phyloP scores from a whole-genome alignment of 2,888 invertebrate genomes.

The Dexiosoma caninum region DNA sequence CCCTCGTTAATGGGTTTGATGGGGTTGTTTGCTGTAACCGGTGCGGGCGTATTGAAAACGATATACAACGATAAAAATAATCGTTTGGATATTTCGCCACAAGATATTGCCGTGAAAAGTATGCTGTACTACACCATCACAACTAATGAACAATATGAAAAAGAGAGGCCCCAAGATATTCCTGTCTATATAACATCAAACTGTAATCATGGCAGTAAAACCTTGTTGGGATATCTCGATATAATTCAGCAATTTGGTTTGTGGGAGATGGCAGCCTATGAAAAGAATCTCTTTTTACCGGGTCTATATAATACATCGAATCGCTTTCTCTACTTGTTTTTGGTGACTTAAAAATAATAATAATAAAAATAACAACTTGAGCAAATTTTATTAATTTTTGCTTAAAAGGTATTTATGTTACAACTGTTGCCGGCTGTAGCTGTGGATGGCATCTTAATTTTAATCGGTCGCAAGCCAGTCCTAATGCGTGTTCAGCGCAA shows the following conservation, averaged over 20 bases:
- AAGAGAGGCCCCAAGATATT: background rate
- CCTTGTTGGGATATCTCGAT: background rate
- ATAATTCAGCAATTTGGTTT: conserved; percentile 13
- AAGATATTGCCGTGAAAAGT: conserved; percentile 69
- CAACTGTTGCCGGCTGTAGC: conserved; percentile 70
- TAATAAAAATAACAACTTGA: no score
- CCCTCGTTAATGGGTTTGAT: conserved; percentile 71
- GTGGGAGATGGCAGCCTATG: conserved; percentile 47
- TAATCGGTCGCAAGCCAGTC: conserved; percentile 66
- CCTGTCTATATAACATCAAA: conserved; percentile 55
- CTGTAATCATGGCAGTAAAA: background rate
- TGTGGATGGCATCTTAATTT: conserved; percentile 65
- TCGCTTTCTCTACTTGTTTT: conserved; percentile 51
- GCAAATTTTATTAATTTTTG: no score
- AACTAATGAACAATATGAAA: conserved; percentile 30
- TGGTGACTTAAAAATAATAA: conserved; percentile 40
- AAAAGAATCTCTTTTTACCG: conserved; percentile 59
- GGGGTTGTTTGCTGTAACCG: conserved; percentile 70
- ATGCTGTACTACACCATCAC: conserved; percentile 63
- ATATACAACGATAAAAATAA: conserved; percentile 62
- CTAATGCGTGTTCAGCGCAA: conserved; percentile 70
- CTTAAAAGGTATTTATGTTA: conserved; percentile 66
- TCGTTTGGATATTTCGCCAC: conserved; percentile 70
- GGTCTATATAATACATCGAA: background rate
- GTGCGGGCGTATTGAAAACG: conserved; percentile 70